Evolutionary conservation across 2,888 invertebrate genomes (phyloP).

Genomic region (Aleiodes leptofemur): DNA sequence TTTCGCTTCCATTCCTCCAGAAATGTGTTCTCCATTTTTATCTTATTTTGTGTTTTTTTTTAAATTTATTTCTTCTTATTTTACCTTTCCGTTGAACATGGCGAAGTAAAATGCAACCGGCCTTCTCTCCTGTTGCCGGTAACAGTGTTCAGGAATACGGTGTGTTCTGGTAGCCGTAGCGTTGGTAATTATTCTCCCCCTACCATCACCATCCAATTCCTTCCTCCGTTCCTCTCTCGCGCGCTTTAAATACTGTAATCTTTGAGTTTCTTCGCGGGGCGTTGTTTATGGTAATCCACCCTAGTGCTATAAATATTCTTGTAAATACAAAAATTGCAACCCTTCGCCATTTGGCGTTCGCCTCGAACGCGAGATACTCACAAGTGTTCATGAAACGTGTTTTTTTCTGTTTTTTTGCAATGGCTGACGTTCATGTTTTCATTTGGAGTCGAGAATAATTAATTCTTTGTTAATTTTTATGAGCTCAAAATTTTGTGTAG

Average conservation of each 20-base stretch:
- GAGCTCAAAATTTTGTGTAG: background rate
- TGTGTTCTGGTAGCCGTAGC: slow-evolving; percentile 58
- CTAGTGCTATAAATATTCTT: slow-evolving; percentile 70
- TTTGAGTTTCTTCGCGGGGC: slow-evolving; percentile 66
- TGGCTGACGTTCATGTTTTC: slow-evolving; percentile 68
- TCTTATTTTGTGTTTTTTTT: slow-evolving; percentile 38
- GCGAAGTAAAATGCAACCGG: slow-evolving; percentile 38
- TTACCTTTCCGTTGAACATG: slow-evolving; percentile 25
- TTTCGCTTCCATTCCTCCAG: background rate
- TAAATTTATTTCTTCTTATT: slow-evolving; percentile 23
- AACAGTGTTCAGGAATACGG: slow-evolving; percentile 30
- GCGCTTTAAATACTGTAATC: slow-evolving; percentile 71
- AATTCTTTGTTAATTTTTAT: background rate
- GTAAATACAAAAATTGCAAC: slow-evolving; percentile 73
- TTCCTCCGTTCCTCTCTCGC: slow-evolving; percentile 52
- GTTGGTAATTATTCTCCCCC: slow-evolving; percentile 69
- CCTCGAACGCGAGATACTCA: slow-evolving; percentile 33
- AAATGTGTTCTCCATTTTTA: slow-evolving; percentile 47
- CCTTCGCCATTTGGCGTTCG: slow-evolving; percentile 54
- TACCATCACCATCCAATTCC: slow-evolving; percentile 56
- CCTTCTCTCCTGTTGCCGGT: background rate
- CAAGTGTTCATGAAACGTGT: slow-evolving; percentile 19
- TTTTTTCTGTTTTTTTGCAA: slow-evolving; percentile 52
- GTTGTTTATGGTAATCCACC: slow-evolving; percentile 73
- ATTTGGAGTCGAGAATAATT: background rate